Percentiles rank a stretch among this genome's conserved stretches.
phyloP scores from a whole-genome alignment of 2,797 vertebrate genomes.

The Squalus acanthias region DNA sequence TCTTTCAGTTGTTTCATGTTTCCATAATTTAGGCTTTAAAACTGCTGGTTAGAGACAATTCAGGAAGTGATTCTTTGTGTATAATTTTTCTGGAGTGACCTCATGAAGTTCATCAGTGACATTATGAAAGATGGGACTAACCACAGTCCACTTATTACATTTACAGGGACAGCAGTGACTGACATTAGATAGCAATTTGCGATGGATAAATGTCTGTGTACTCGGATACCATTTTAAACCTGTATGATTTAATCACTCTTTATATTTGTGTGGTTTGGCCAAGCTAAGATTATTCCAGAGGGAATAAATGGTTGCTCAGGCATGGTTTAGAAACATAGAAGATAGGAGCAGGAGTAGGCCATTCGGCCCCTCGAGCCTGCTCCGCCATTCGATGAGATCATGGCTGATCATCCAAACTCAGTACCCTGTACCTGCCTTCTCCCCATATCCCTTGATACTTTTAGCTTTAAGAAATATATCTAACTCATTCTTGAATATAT shows the following conservation, averaged over 20 bases:
- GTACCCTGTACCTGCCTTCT: too few relatives aligned
- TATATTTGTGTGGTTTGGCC: neutral
- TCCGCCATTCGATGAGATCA: too few relatives aligned
- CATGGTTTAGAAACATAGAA: neutral
- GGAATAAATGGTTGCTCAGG: neutral
- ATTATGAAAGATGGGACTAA: neutral
- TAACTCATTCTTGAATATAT: too few relatives aligned
- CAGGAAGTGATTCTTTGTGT: neutral
- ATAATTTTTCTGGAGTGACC: neutral
- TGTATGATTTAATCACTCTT: neutral
- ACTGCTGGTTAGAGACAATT: neutral
- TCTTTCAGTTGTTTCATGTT: neutral
- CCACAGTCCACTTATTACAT: neutral
- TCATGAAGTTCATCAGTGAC: neutral
- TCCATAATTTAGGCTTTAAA: neutral
- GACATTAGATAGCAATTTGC: neutral
- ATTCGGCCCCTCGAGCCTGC: too few relatives aligned
- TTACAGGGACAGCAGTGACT: neutral
- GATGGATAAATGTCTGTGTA: neutral
- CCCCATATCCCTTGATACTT: too few relatives aligned
- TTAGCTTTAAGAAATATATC: too few relatives aligned
- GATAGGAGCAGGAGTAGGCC: too few relatives aligned
- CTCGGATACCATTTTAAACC: neutral
- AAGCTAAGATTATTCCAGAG: neutral
- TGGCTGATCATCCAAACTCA: too few relatives aligned